Evolutionary conservation across 1,140 invertebrate genomes (phyloP).

Genomic region (Trachymyrmex cornetzi): DNA sequence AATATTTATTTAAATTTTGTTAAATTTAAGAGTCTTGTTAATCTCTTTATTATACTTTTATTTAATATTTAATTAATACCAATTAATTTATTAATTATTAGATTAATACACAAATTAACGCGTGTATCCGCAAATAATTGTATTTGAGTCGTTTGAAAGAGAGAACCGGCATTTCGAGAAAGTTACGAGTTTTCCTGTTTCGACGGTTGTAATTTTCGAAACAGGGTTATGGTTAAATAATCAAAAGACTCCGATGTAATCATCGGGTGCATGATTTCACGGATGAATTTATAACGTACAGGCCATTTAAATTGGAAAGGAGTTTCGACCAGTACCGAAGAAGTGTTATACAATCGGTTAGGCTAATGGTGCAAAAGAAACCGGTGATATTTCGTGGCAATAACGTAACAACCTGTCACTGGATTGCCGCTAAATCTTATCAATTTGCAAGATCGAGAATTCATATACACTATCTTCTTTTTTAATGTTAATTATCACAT

Average conservation of each 20-base stretch:
- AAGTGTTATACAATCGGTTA: slow-evolving; percentile 54
- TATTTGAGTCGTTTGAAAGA: background rate
- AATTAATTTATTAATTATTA: background rate
- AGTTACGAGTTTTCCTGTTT: slow-evolving; percentile 22
- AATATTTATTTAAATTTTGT: too few relatives aligned
- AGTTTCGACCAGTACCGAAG: slow-evolving; percentile 40
- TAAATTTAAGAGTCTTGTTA: too few relatives aligned
- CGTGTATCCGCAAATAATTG: background rate
- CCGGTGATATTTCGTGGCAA: slow-evolving; percentile 44
- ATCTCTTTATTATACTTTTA: too few relatives aligned
- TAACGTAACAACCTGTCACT: slow-evolving; percentile 6
- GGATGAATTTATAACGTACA: slow-evolving; percentile 40
- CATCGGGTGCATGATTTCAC: slow-evolving; percentile 28
- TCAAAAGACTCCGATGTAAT: slow-evolving; percentile 24
- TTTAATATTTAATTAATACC: background rate
- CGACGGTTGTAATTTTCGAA: background rate
- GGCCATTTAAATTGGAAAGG: slow-evolving; percentile 55
- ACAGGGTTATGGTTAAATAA: slow-evolving; percentile 34
- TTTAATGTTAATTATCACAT: background rate
- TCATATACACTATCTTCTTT: background rate
- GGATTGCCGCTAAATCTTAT: background rate
- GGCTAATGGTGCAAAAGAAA: slow-evolving; percentile 36
- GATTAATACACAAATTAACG: background rate
- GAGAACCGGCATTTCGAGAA: slow-evolving; percentile 61
- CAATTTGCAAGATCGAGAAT: slow-evolving; percentile 1